Base-by-base conservation (phyloP, 1,140 invertebrate genomes). In the Drosophila grimshawi region DNA sequence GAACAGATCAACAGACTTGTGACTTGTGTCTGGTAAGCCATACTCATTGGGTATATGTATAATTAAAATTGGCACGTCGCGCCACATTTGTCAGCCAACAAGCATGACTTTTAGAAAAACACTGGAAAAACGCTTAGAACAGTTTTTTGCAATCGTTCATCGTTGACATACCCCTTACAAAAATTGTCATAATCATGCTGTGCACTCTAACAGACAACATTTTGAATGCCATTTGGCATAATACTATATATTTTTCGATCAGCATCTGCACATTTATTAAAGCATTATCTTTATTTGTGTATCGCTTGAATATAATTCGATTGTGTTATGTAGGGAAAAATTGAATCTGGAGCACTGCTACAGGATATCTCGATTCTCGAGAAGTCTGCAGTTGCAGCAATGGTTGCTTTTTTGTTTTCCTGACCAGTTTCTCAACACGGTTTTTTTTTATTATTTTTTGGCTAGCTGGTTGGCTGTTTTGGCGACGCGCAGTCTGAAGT, bases 401-500 rank as follows among this genome's bases (percentile, higher is more conserved):
- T 67, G 41, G 10, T 46, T 32, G 3, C 10, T 8, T 45, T 61
- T 63, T 19, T 37, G 11, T 56, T 37, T 33, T 27, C 27, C 53
- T 51, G 52, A n/a, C 19, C 53, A 65, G 30, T 56, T 33, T 29
- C 29, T 39, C 27, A 52, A 33, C 27, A 8, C 29, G 46, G 37
- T 51, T 29, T 56, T 65, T 39, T 35, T n/a, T n/a, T n/a, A n/a
- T 48, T 32, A 45, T 73, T 29, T 56, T 65, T 39, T 35, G 56
- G 30, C 43, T 46, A 43, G 41, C 55, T 37, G 19, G 19, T 19
- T 19, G 19, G 19, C 35, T 37, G 53, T 46, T 46, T 60, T 65
- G 81, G 77, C 81, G 81, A 62, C 83, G 76, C 67, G 82, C 79
- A 76, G 82, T 86, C 82, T 86, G 72, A 86, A 80, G 75, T 76